Conservation (phyloP, 1,140 invertebrate species). For the Drosophila funebris region DNA sequence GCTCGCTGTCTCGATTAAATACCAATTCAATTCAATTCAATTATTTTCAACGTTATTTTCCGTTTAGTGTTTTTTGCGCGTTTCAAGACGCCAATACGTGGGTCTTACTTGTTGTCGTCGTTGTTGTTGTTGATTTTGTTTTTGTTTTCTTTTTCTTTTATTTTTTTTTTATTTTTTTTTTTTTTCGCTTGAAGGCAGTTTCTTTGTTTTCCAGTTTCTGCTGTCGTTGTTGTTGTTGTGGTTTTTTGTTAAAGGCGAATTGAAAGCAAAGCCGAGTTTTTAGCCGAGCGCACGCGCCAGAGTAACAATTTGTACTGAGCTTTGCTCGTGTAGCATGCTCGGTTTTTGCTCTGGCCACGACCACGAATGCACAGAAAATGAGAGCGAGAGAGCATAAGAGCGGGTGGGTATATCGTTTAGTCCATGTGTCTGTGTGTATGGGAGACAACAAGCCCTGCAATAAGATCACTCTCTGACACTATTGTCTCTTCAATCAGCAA, state of each 20-base stretch:
- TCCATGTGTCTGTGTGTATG: slow-evolving; percentile 11
- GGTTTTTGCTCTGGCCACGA: slow-evolving; percentile 57
- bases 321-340: slow-evolving; percentile 18
- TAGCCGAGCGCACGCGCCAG: slow-evolving; percentile 53
- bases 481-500: slow-evolving; percentile 36
- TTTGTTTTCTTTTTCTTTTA: slow-evolving; percentile 24
- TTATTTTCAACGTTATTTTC: slow-evolving; percentile 23
- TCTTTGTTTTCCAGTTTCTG: slow-evolving; percentile 60
- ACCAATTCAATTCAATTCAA: slow-evolving; percentile 38
- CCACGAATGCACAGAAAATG: background rate
- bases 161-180: slow-evolving; percentile 37
- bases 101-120: slow-evolving; percentile 41
- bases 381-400: background rate
- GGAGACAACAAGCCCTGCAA: slow-evolving; percentile 51
- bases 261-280: slow-evolving; percentile 54
- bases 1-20: slow-evolving; percentile 16
- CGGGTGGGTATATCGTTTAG: slow-evolving; percentile 7
- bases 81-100: slow-evolving; percentile 65
- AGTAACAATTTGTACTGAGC: slow-evolving; percentile 69
- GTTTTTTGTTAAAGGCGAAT: slow-evolving; percentile 14
- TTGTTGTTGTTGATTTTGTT: slow-evolving; percentile 45
- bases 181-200: slow-evolving; percentile 53
- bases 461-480: slow-evolving; percentile 55
- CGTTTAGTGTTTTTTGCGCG: slow-evolving; percentile 44
- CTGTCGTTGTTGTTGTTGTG: slow-evolving; percentile 37